phyloP scores from a whole-genome alignment of 2,113 vertebrate species.

The Pimephales promelas region DNA sequence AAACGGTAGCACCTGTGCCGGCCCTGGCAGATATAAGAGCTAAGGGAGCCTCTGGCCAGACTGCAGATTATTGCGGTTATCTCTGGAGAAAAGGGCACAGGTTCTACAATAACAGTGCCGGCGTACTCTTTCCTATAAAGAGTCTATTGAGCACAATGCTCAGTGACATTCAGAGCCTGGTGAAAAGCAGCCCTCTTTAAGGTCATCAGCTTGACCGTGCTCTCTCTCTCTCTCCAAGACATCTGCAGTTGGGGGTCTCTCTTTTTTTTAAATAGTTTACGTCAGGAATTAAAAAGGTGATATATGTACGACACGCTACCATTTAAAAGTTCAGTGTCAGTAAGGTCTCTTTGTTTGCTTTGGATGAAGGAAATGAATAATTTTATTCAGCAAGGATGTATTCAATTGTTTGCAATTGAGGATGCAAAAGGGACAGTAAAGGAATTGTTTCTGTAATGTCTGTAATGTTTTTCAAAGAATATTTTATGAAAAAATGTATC shows the following conservation, averaged over 20 bases:
- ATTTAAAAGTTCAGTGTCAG: not conserved
- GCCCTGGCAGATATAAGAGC: conserved; percentile 31
- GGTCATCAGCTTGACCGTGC: conserved; percentile 44
- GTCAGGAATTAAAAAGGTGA: not conserved
- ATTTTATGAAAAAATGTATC: not conserved
- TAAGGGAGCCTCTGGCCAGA: conserved; percentile 40
- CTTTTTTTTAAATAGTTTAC: not conserved
- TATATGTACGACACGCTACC: not conserved
- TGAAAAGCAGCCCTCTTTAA: conserved; percentile 49
- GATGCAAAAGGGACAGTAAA: not conserved
- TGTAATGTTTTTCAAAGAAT: not conserved
- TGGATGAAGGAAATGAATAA: not conserved
- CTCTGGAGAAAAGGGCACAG: conserved; percentile 56
- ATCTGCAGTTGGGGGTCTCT: conserved; percentile 28
- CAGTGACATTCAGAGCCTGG: conserved; percentile 61
- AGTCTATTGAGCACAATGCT: conserved; percentile 57
- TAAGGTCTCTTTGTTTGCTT: not conserved
- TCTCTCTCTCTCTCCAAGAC: conserved; percentile 41
- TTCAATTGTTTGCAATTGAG: no score
- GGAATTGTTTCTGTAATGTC: no score
- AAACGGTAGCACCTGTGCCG: conserved; percentile 51
- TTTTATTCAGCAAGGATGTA: not conserved
- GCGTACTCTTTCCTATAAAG: conserved; percentile 54
- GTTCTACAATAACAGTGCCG: conserved; percentile 54
- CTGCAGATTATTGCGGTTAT: conserved; percentile 53